Percentiles rank a stretch among this genome's conserved stretches.
Evolutionary conservation across 2,888 invertebrate species (phyloP).

Genomic region (Microchrysa polita): DNA sequence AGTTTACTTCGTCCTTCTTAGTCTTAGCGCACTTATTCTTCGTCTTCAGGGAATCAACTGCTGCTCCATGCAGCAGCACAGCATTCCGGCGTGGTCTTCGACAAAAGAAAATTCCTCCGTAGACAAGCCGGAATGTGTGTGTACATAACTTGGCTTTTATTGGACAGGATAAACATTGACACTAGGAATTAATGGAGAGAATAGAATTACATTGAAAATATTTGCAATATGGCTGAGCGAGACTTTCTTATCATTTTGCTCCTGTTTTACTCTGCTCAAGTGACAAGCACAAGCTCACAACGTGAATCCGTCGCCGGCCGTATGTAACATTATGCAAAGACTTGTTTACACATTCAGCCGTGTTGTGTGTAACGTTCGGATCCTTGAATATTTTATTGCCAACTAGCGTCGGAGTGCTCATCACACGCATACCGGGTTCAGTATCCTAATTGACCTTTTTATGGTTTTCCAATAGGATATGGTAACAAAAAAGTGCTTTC

Average conservation of each 20-base stretch:
- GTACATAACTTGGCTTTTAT: slow-evolving; percentile 43
- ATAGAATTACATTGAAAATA: slow-evolving; percentile 43
- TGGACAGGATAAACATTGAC: slow-evolving; percentile 43
- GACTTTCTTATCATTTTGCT: slow-evolving; percentile 14
- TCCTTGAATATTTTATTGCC: slow-evolving; percentile 39
- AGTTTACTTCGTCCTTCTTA: slow-evolving; percentile 8
- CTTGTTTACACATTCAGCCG: slow-evolving; percentile 35
- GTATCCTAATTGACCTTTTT: slow-evolving; percentile 19
- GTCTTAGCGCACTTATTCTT: not conserved
- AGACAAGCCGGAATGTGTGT: slow-evolving; percentile 39
- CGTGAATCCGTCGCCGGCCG: not conserved
- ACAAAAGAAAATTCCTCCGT: not conserved
- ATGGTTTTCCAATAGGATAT: slow-evolving; percentile 20
- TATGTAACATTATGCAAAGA: slow-evolving; percentile 12
- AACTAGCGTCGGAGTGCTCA: not conserved
- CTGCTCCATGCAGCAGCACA: not conserved
- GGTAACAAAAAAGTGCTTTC: no score
- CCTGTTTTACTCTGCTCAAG: not conserved
- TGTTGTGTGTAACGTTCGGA: slow-evolving; percentile 17
- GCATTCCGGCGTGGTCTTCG: not conserved
- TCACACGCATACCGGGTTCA: not conserved
- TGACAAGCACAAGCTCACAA: not conserved
- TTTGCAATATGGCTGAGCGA: slow-evolving; percentile 31
- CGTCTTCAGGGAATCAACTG: not conserved
- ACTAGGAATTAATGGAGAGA: slow-evolving; percentile 42